Percentiles rank a stretch among this genome's conserved stretches.
Conservation (phyloP, 2,113 vertebrate genomes). For the Anolis carolinensis region DNA sequence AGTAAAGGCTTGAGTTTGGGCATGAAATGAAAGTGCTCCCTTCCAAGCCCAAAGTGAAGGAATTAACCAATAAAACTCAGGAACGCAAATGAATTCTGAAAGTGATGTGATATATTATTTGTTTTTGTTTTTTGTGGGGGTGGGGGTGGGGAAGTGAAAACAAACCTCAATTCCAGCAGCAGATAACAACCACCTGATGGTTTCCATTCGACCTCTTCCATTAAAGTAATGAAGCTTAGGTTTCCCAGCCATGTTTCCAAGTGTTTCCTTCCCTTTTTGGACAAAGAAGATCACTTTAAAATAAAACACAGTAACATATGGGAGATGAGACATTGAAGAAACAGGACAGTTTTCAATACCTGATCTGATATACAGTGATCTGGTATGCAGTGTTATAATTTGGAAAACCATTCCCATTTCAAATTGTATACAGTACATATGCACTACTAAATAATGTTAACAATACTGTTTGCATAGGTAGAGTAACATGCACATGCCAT, state of each 20-base stretch:
- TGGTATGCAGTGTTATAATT: no score
- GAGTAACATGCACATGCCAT: no score
- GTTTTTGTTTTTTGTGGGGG: no score
- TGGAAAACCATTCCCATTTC: no score
- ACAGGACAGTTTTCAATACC: background rate
- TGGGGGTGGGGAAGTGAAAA: background rate
- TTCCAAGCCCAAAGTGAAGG: background rate
- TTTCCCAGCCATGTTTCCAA: conserved; percentile 75
- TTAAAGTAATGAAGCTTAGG: conserved; percentile 79
- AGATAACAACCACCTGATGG: conserved; percentile 81
- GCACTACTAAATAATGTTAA: no score
- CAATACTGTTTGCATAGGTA: no score
- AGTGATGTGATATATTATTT: background rate
- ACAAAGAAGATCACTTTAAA: background rate
- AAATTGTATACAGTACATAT: no score
- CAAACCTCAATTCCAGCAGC: conserved; percentile 80
- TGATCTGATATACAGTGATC: no score
- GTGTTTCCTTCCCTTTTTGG: background rate
- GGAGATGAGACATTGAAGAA: background rate
- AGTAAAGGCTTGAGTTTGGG: no score
- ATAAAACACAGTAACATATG: background rate
- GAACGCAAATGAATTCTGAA: background rate
- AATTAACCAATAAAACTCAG: background rate
- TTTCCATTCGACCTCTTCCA: conserved; percentile 85
- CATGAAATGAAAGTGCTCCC: background rate